These are phyloP conservation scores for Ischnus inquisitorius DNA, from an alignment of 2,888 invertebrate genomes.

Conservation along the genomic window DNA sequence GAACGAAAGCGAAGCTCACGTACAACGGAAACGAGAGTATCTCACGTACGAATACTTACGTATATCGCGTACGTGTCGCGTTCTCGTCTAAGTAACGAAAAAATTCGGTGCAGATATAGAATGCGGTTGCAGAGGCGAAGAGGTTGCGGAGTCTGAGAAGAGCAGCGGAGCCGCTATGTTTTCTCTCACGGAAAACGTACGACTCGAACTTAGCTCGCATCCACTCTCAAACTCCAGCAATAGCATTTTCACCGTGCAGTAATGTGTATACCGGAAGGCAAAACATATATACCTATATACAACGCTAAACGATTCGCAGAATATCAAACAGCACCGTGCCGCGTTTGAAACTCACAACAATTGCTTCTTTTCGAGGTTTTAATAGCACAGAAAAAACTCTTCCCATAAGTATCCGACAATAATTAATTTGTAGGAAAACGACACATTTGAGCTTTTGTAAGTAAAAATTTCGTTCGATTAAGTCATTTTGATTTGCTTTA, in stretches of 20 bases:
- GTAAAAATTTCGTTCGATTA: too few species aligned
- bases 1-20: constrained; percentile 21
- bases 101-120: constrained; percentile 38
- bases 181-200: constrained; percentile 44
- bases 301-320: constrained; percentile 40
- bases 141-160: background rate
- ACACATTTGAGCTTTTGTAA: too few species aligned
- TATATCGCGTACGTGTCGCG: constrained; percentile 55
- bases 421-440: too few species aligned
- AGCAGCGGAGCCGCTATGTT: constrained; percentile 40
- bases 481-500: too few species aligned
- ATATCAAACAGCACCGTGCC: constrained; percentile 12
- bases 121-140: constrained; percentile 18
- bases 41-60: constrained; percentile 48
- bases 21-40: constrained; percentile 8
- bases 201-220: constrained; percentile 37
- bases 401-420: background rate
- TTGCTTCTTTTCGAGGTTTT: background rate
- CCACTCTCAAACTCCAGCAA: constrained; percentile 50
- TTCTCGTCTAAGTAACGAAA: constrained; percentile 34
- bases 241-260: constrained; percentile 38
- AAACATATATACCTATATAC: background rate
- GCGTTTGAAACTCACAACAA: constrained; percentile 15
- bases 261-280: constrained; percentile 7
- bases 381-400: background rate